Conservation (phyloP, 2,113 vertebrate genomes). For the Pseudopipra pipra region DNA sequence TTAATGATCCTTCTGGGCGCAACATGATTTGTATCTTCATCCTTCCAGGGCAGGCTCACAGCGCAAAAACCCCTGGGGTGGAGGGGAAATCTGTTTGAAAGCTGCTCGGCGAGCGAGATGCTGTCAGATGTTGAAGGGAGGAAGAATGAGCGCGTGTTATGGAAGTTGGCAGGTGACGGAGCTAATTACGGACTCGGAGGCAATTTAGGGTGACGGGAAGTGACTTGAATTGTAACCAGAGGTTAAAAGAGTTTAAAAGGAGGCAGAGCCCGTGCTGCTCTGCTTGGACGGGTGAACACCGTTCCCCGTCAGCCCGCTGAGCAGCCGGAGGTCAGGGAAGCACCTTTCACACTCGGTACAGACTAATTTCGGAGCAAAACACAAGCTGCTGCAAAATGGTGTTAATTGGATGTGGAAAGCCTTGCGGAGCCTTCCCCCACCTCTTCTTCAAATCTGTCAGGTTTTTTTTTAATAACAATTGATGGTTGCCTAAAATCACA, state of each 20-base stretch:
- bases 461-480: slow-evolving; percentile 54
- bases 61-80: not conserved
- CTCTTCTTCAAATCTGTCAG: not conserved
- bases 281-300: not conserved
- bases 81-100: not conserved
- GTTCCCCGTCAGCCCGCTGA: not conserved
- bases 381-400: not conserved
- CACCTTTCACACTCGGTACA: not conserved
- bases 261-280: rapidly evolving
- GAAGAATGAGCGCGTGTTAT: not conserved
- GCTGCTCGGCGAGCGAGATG: not conserved
- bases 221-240: not conserved
- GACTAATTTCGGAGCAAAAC: not conserved
- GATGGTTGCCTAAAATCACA: slow-evolving; percentile 28
- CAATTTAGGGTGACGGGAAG: slow-evolving; percentile 5
- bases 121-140: not conserved
- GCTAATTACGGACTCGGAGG: not conserved
- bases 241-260: not conserved
- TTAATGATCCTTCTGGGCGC: slow-evolving; percentile 17
- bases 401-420: not conserved
- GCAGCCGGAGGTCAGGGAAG: not conserved
- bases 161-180: slow-evolving; percentile 36
- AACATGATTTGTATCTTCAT: not conserved
- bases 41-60: not conserved
- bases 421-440: not conserved